These are phyloP conservation scores for Cryptoblepharus egeriae DNA, from an alignment of 2,797 vertebrate species.

Conservation along the genomic window DNA sequence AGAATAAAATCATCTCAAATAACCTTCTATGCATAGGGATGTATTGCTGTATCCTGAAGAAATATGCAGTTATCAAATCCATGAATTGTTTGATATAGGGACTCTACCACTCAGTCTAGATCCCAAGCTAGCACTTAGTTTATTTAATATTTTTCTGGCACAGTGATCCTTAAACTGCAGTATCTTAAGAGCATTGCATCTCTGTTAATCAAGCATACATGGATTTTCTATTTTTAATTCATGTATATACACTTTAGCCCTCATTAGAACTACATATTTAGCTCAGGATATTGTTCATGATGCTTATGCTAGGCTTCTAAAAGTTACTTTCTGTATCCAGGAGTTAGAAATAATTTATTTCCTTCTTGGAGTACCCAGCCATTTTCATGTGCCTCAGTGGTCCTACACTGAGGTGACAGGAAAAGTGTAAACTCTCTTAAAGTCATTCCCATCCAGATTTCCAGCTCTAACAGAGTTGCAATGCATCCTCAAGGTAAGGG, in stretches of 20 bases:
- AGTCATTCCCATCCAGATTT: no score
- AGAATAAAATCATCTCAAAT: constrained; percentile 37
- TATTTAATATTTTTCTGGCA: constrained; percentile 41
- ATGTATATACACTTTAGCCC: not conserved
- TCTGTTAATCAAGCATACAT: not conserved
- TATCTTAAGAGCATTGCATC: constrained; percentile 2
- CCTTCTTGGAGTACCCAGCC: constrained; percentile 20
- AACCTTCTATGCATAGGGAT: constrained; percentile 28
- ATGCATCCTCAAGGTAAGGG: no score
- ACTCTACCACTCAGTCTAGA: constrained; percentile 32
- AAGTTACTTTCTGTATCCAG: constrained; percentile 27
- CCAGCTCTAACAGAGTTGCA: no score
- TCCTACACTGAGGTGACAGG: constrained; percentile 40
- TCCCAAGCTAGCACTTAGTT: constrained; percentile 33
- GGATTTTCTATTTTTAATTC: constrained; percentile 23
- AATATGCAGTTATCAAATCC: constrained; percentile 49
- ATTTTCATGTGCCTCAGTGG: constrained; percentile 29
- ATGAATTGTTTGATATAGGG: constrained; percentile 56
- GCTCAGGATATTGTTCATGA: not conserved
- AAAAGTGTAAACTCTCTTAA: constrained; percentile 20
- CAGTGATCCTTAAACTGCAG: constrained; percentile 36
- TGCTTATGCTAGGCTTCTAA: constrained; percentile 27
- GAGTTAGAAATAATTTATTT: constrained; percentile 35
- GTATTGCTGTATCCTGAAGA: constrained; percentile 41
- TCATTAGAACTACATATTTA: constrained; percentile 25